Percentiles rank a stretch among this genome's conserved stretches.
These are phyloP conservation scores for Myotis lucifugus DNA, from an alignment of 2,113 vertebrate genomes.

Conservation along the genomic window DNA sequence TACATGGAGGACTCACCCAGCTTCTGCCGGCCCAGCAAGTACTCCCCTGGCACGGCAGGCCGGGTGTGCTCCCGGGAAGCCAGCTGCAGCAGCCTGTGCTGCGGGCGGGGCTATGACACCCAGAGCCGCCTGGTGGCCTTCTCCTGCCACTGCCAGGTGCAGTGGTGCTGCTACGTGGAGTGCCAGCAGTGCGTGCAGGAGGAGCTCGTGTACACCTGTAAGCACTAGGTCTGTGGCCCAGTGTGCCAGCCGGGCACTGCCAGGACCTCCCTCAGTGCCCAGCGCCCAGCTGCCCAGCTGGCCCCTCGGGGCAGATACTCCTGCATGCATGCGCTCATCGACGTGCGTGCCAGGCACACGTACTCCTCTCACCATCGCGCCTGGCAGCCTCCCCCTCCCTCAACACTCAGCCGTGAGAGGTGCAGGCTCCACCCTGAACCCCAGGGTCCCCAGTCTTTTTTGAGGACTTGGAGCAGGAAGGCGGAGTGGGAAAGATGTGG, in stretches of 20 bases:
- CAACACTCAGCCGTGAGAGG: background rate
- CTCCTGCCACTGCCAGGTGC: conserved; percentile 98
- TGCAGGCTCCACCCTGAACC: background rate
- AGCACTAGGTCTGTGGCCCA: conserved; percentile 81
- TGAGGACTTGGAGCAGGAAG: conserved; percentile 1
- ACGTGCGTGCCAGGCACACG: accelerated
- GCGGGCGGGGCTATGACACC: conserved; percentile 97
- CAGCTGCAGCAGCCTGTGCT: conserved; percentile 96
- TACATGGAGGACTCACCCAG: conserved; percentile 97
- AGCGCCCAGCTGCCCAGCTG: background rate
- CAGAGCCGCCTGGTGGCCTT: conserved; percentile 94
- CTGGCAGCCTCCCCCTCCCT: background rate
- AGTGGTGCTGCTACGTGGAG: conserved; percentile 99
- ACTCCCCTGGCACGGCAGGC: conserved; percentile 93
- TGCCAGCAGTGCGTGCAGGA: conserved; percentile 96
- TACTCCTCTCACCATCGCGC: background rate
- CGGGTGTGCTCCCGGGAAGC: conserved; percentile 93
- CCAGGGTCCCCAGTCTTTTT: background rate
- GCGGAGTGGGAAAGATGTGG: background rate
- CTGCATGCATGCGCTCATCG: accelerated
- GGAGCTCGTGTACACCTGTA: conserved; percentile 97
- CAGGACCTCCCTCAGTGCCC: background rate
- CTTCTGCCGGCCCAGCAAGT: conserved; percentile 95
- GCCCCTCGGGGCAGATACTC: background rate
- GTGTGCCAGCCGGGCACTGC: background rate